phyloP scores from a whole-genome alignment of 2,888 invertebrate species.

The Ennomos quercinarius region DNA sequence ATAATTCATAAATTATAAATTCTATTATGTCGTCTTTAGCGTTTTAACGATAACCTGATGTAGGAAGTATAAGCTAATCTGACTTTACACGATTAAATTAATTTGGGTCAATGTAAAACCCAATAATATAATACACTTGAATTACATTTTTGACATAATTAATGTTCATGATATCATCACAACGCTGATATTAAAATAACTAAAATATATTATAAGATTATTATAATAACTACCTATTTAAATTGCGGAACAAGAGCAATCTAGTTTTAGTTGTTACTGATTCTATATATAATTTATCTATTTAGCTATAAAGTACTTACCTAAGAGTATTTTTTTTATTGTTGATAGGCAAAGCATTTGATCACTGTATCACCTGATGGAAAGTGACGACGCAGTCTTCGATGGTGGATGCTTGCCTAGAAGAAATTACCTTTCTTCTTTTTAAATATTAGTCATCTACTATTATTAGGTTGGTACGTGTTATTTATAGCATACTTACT shows the following conservation, averaged over 20 bases:
- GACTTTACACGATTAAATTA: constrained; percentile 47
- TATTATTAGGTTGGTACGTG: too few species aligned
- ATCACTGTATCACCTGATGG: too few species aligned
- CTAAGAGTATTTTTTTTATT: too few species aligned
- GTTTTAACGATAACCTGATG: constrained; percentile 31
- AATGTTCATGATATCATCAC: constrained; percentile 27
- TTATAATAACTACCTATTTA: neutral
- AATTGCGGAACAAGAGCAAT: constrained; percentile 8
- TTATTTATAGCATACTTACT: too few species aligned
- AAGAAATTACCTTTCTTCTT: too few species aligned
- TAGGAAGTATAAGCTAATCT: constrained; percentile 56
- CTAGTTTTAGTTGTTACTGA: constrained; percentile 1
- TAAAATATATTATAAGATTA: neutral
- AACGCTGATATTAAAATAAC: neutral
- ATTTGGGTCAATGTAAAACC: constrained; percentile 59
- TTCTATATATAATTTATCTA: constrained; percentile 9
- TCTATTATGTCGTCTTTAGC: constrained; percentile 6
- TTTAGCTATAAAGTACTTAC: neutral
- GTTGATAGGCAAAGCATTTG: too few species aligned
- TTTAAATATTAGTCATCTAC: too few species aligned
- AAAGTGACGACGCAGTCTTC: too few species aligned
- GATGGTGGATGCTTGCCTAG: too few species aligned
- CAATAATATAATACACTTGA: constrained; percentile 6
- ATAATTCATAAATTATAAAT: too few species aligned
- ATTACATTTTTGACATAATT: constrained; percentile 27